phyloP scores from a whole-genome alignment of 2,888 invertebrate species.

The Slavum lentiscoides region DNA sequence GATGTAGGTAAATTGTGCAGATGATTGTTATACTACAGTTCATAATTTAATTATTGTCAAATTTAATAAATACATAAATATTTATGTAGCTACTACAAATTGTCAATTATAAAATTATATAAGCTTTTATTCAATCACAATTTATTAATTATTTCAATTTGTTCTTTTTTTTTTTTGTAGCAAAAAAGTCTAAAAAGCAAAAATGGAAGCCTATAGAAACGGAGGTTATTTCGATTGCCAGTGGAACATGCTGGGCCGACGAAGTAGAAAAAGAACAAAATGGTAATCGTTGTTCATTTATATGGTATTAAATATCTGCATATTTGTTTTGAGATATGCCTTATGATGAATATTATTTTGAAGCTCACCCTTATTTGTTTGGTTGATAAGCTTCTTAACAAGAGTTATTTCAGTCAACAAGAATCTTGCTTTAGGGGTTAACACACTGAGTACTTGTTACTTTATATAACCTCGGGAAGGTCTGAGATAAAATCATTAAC shows the following conservation, averaged over 20 bases:
- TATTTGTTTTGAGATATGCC: slow-evolving; percentile 52
- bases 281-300: slow-evolving; percentile 56
- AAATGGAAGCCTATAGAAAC: slow-evolving; percentile 82
- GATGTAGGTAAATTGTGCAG: too few species aligned
- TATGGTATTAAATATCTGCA: slow-evolving; percentile 54
- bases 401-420: slow-evolving; percentile 62
- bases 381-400: slow-evolving; percentile 12
- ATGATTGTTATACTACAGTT: too few species aligned
- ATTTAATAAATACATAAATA: too few species aligned
- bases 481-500: slow-evolving; percentile 69
- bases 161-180: slow-evolving; percentile 61
- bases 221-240: slow-evolving; percentile 73
- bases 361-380: slow-evolving; percentile 7
- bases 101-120: too few species aligned
- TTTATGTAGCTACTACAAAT: too few species aligned
- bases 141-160: not conserved
- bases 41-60: too few species aligned
- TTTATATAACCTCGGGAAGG: slow-evolving; percentile 71
- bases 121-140: not conserved
- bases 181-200: slow-evolving; percentile 84
- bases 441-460: slow-evolving; percentile 65
- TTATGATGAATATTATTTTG: slow-evolving; percentile 31
- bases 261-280: slow-evolving; percentile 82
- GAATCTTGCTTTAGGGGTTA: slow-evolving; percentile 77
- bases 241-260: slow-evolving; percentile 73